Base-by-base conservation (phyloP, 2,888 invertebrate genomes). In the Drosophila meridiana region DNA sequence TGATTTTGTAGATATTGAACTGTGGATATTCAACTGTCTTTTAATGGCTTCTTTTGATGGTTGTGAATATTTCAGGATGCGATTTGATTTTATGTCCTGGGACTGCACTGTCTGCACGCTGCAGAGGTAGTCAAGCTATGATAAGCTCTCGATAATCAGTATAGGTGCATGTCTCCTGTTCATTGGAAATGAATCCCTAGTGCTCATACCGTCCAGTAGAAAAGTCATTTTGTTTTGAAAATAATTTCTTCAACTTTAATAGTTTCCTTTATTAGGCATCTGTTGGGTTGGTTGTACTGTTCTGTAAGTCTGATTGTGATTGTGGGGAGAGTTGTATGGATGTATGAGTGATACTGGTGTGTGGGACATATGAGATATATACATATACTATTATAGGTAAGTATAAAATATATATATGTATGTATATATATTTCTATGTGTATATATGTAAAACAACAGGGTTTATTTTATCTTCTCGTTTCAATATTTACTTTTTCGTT, bases 201-300 rank as follows among this genome's bases (percentile, higher is more conserved):
- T 9, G 1, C 26, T 28, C 5, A 28, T 8, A 20, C 13, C 43
- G 34, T 42, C 2, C 14, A 77, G 59, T 55, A 69, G 48, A 71
- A 70, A 57, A 71, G 20, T 28, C 32, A 58, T 43, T 80, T 65
- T 73, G 57, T 74, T 76, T 77, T 71, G 40, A 80, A 87, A 80
- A 89, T 76, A 83, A 42, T 78, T 80, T 89, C 87, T 82, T 77
- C 73, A 87, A 80, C 90, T 87, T 87, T 90, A 89, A 89, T 83
- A 83, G 76, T 77, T 79, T 90, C 76, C 75, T 77, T 90, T 83
- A 74, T 82, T 78, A 69, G 69, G 69, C 60, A 61, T 63, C 69
- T 56, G 38, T 78, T 70, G 56, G 62, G 62, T 76, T 81, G 64
- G 78, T 89, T 81, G 78, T 74, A 73, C 76, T 82, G 73, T 76